Base-by-base conservation (phyloP, 2,797 vertebrate genomes). In the Chanos chanos region DNA sequence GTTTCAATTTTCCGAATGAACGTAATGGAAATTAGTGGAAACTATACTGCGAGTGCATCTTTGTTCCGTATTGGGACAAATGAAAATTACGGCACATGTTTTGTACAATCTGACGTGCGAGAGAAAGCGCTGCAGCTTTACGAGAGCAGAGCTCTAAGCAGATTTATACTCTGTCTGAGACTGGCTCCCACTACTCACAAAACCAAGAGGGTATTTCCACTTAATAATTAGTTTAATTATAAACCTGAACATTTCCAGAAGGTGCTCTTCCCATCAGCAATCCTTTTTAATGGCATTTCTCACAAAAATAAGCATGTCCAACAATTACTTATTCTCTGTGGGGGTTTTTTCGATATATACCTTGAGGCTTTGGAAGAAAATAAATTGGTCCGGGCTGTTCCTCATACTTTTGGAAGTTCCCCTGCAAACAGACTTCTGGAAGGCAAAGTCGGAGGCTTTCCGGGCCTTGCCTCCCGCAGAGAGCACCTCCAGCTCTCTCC, bases 181-280 rank as follows among this genome's bases (percentile, higher is more conserved):
- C 19, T 2, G 47, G 1, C 19, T 2, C 12, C n/a, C 4, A 0
- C 15, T 15, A 19, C 13, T 4, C 48, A 19, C 25, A 13, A 25
- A 40, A 34, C 33, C 8, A 67, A 39, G 30, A 37, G 33, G 47
- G 48, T 61, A 49, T 64, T 73, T 60, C 56, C 43, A 25, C 33
- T 33, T 61, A 54, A 61, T 68, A 47, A 72, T 65, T 57, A 48
- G 34, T 34, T 62, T 64, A 48, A 67, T 71, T 68, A 61, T 57
- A 61, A 64, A 45, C 39, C 18, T 39, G 15, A 28, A 24, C 33
- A 15, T 51, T 40, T 51, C 55, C 61, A 74, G 71, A 67, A 71
- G 53, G 63, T 54, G 28, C 22, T 61, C 22, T 65, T 53, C 49
- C 64, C 61, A 62, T 63, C 21, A 53, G 9, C 28, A 25, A 13